Evolutionary conservation across 2,888 invertebrate species (phyloP).

Genomic region (Agrypnus murinus): DNA sequence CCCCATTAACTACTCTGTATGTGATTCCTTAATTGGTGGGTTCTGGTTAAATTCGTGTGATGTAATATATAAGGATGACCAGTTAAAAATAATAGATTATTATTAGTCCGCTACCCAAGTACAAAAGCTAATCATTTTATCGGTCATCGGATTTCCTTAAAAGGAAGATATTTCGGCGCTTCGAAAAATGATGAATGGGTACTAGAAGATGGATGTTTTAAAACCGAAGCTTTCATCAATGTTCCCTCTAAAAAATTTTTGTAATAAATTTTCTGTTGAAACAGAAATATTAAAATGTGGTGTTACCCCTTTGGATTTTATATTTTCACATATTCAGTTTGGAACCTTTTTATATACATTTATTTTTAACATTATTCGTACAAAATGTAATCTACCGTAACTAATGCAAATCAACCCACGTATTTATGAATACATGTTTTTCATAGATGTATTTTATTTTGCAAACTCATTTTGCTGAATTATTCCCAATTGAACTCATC

Average conservation of each 20-base stretch:
- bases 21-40: slow-evolving; percentile 32
- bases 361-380: no score
- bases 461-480: no score
- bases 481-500: no score
- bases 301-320: not conserved
- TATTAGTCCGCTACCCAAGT: slow-evolving; percentile 17
- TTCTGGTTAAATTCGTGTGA: slow-evolving; percentile 14
- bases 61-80: slow-evolving; percentile 22
- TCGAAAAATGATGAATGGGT: slow-evolving; percentile 12
- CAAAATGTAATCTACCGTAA: no score
- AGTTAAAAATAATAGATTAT: slow-evolving; percentile 28
- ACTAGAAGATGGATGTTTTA: slow-evolving; percentile 20
- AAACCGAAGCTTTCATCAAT: slow-evolving; percentile 10
- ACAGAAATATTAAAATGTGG: not conserved
- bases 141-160: slow-evolving; percentile 18
- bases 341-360: no score
- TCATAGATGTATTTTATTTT: no score
- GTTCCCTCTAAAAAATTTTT: not conserved
- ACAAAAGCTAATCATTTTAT: slow-evolving; percentile 24
- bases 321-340: no score
- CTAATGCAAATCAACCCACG: no score
- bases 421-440: no score
- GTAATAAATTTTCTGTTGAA: not conserved
- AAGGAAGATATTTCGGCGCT: slow-evolving; percentile 18
- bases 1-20: not conserved